Evolutionary conservation across 2,113 vertebrate species (phyloP), one percentile per base, ranked within the genome.

Genomic region (Nansenia antarctica): DNA sequence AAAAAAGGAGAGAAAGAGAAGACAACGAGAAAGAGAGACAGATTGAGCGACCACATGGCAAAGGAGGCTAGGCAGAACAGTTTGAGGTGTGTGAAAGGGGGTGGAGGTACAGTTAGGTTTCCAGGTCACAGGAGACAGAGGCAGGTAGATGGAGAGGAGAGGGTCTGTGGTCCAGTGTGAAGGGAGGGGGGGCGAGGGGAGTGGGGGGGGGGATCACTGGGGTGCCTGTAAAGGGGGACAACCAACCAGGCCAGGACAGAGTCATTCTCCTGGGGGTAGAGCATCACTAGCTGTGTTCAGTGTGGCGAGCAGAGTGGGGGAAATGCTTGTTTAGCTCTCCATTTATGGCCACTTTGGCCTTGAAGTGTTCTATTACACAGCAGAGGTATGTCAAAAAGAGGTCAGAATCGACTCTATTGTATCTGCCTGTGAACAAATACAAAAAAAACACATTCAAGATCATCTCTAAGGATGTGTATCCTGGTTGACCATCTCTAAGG

Each of bases 151-250:
- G 70, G 35, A 83, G 82, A 14, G n/a, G 11, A n/a, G 42, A 80
- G 74, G 77, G 37, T 79, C 83, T 78, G 78, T 59, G 83, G 70
- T 81, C 85, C 78, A 73, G 78, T 75, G 75, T 39, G 72, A 64
- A 82, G 76, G 70, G n/a, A 39, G 67, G 76, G 34, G 72, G 65
- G 67, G 52, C 32, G 70, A 80, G 83, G 83, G 67, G 85, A 88
- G 80, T 78, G 88, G 87, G 53, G 77, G 60, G 65, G 67, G 69
- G 34, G 72, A 77, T 76, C 69, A 75, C 57, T 79, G 24, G 73
- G 77, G 73, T 45, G 83, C 77, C 86, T 86, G 86, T 79, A 76
- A 60, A 85, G 81, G 82, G 76, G 75, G 42, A 3, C 5, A 47
- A 47, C 18, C n/a, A 47, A 12, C 5, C 79, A 77, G 60, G 67